phyloP scores from a whole-genome alignment of 2,888 invertebrate species.

The Hypercompe scribonia region DNA sequence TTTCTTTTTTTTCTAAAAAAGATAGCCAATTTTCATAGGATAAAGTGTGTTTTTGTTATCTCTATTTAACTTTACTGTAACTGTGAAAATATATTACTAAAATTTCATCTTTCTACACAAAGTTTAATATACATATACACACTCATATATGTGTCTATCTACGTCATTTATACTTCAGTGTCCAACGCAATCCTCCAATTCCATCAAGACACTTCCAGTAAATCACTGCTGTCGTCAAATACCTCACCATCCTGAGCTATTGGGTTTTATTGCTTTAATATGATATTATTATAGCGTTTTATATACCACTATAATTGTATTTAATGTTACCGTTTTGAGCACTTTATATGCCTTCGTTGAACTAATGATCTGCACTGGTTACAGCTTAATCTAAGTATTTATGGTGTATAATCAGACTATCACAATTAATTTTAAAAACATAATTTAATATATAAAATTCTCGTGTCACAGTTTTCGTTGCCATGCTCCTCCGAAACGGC shows the following conservation, averaged over 20 bases:
- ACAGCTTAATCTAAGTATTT: constrained; percentile 9
- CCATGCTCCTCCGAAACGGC: too few relatives aligned
- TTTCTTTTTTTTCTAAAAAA: too few relatives aligned
- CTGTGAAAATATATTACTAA: too few relatives aligned
- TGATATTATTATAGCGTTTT: constrained; percentile 59
- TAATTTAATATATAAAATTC: too few relatives aligned
- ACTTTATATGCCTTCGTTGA: constrained; percentile 37
- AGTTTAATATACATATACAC: too few relatives aligned
- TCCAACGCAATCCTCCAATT: background rate
- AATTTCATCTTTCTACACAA: too few relatives aligned
- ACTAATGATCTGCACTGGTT: constrained; percentile 15
- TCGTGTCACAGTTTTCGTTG: too few relatives aligned
- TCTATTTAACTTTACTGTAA: too few relatives aligned
- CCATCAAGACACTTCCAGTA: constrained; percentile 40
- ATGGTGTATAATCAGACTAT: constrained; percentile 2
- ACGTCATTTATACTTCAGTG: background rate
- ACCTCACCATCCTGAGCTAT: constrained; percentile 57
- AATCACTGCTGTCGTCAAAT: constrained; percentile 25
- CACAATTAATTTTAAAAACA: background rate
- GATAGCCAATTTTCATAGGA: too few relatives aligned
- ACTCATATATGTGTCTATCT: background rate
- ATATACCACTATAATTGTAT: constrained; percentile 49
- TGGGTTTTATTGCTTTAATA: constrained; percentile 65
- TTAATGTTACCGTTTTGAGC: constrained; percentile 47
- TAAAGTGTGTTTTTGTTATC: too few relatives aligned